These are phyloP conservation scores for Caranx ignobilis DNA, from an alignment of 2,113 vertebrate genomes.

Conservation along the genomic window DNA sequence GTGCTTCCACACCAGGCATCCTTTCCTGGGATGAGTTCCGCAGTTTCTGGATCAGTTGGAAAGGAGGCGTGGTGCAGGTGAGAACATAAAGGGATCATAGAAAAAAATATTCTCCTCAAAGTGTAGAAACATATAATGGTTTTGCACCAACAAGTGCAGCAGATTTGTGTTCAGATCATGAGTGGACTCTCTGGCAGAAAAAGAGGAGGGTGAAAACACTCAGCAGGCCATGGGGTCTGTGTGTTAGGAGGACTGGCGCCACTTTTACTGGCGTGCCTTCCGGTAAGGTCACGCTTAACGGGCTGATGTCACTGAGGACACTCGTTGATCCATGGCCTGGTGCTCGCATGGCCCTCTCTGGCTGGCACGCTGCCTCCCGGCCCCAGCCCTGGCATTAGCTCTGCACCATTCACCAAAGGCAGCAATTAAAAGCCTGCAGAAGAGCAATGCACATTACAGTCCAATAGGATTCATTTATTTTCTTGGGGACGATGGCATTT, in stretches of 20 bases:
- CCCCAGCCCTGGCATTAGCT: conserved; percentile 40
- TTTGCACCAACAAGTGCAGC: background rate
- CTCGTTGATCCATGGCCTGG: conserved; percentile 63
- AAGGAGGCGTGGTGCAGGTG: conserved; percentile 87
- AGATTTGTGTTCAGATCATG: conserved; percentile 12
- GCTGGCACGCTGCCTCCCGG: conserved; percentile 40
- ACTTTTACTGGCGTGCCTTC: conserved; percentile 67
- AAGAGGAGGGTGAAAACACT: conserved; percentile 18
- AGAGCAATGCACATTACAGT: conserved; percentile 20
- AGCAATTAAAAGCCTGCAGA: conserved; percentile 55
- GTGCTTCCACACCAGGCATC: conserved; percentile 85
- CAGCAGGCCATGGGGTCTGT: conserved; percentile 58
- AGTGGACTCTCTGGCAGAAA: conserved; percentile 5
- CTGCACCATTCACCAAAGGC: conserved; percentile 54
- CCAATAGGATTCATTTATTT: conserved; percentile 53
- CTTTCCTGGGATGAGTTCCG: conserved; percentile 96
- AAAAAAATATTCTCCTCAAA: background rate
- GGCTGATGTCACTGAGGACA: conserved; percentile 69
- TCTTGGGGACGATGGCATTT: conserved; percentile 38
- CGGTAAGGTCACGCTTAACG: conserved; percentile 68
- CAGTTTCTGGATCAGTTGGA: conserved; percentile 95
- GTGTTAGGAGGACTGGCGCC: conserved; percentile 66
- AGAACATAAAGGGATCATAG: background rate
- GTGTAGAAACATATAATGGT: background rate
- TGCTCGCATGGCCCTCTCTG: conserved; percentile 55